phyloP scores from a whole-genome alignment of 2,888 invertebrate species.

The Aproaerema taeniolella region DNA sequence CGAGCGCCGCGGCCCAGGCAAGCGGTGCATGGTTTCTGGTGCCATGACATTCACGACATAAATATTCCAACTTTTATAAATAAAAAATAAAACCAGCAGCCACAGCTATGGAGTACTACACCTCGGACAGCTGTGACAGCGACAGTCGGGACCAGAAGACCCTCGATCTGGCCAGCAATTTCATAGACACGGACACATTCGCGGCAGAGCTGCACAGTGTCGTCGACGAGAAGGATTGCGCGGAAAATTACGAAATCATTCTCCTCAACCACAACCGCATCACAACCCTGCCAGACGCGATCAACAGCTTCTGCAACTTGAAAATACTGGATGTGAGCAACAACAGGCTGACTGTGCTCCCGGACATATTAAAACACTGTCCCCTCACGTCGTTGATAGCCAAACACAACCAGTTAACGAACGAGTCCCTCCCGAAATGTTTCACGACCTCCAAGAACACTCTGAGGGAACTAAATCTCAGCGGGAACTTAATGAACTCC shows the following conservation, averaged over 20 bases:
- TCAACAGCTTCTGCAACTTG: constrained; percentile 83
- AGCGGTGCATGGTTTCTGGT: constrained; percentile 19
- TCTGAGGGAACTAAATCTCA: constrained; percentile 93
- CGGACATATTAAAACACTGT: constrained; percentile 86
- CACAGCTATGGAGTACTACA: constrained; percentile 86
- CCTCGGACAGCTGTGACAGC: constrained; percentile 90
- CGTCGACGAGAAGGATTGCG: constrained; percentile 78
- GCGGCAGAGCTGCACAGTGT: constrained; percentile 77
- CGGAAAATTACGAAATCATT: constrained; percentile 82
- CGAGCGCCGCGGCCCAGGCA: constrained; percentile 51
- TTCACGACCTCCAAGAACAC: constrained; percentile 80
- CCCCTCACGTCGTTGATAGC: constrained; percentile 88
- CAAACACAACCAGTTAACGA: constrained; percentile 91
- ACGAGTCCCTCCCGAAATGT: constrained; percentile 92
- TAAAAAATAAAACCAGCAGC: too few species aligned
- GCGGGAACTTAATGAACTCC: constrained; percentile 90
- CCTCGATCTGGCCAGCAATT: constrained; percentile 77
- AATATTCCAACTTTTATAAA: neutral
- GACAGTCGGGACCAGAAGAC: constrained; percentile 84
- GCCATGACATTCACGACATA: neutral
- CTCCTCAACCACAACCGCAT: constrained; percentile 93
- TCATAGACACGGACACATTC: constrained; percentile 78
- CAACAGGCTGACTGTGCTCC: constrained; percentile 86
- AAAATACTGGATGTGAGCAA: constrained; percentile 91
- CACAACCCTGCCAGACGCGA: constrained; percentile 80